These are phyloP conservation scores for Pelodiscus sinensis DNA, from an alignment of 2,113 vertebrate genomes.

Conservation along the genomic window DNA sequence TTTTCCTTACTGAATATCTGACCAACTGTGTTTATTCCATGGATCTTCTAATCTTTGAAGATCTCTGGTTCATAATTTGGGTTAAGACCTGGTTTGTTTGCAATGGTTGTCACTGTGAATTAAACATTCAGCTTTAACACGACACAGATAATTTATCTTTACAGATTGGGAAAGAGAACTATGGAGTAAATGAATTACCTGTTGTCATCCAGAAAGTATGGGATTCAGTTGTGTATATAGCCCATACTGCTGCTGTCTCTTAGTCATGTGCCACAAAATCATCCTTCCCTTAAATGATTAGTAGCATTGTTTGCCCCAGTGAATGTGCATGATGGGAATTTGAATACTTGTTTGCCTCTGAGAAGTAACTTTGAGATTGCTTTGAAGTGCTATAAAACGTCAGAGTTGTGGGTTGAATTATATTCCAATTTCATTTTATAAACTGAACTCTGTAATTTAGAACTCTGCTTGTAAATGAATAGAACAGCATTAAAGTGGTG, in stretches of 20 bases:
- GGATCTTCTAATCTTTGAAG: not conserved
- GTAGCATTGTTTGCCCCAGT: not conserved
- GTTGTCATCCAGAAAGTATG: not conserved
- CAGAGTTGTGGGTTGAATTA: not conserved
- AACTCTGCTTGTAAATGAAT: not conserved
- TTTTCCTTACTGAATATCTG: not conserved
- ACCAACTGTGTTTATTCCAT: not conserved
- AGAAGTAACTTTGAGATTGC: not conserved
- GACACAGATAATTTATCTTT: not conserved
- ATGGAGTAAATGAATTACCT: not conserved
- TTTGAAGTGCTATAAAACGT: not conserved
- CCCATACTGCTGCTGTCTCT: not conserved
- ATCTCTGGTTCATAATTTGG: not conserved
- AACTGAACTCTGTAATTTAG: constrained; percentile 11
- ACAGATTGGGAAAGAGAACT: not conserved
- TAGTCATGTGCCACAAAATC: not conserved
- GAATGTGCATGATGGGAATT: constrained; percentile 11
- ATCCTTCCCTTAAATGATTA: constrained; percentile 26
- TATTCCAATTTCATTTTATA: not conserved
- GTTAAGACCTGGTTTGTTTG: not conserved
- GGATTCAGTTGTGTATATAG: not conserved
- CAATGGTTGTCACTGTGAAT: not conserved
- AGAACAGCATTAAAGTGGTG: not conserved
- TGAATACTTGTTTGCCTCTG: not conserved
- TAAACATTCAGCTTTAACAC: not conserved